Conservation (phyloP, 2,888 invertebrate species). For the Dynastes hyllus region DNA sequence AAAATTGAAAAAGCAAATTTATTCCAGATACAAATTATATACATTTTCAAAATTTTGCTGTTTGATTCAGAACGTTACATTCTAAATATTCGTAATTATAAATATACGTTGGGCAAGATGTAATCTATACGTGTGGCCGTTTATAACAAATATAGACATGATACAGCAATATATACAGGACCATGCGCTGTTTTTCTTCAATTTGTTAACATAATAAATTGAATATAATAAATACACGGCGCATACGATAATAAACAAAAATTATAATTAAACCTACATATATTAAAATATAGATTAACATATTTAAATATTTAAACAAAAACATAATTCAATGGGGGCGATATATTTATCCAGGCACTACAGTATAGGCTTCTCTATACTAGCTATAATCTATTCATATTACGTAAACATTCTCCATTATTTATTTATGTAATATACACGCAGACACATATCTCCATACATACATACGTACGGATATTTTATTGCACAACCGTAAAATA, state of each 20-base stretch:
- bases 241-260: conserved; percentile 50
- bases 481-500: conserved; percentile 18
- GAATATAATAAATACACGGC: conserved; percentile 49
- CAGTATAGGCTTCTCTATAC: not conserved
- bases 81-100: no score
- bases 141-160: not conserved
- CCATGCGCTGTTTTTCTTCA: conserved; percentile 50
- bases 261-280: conserved; percentile 48
- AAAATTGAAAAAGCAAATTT: no score
- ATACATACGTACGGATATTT: conserved; percentile 14
- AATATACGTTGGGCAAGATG: not conserved
- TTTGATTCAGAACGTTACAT: no score
- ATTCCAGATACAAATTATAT: no score
- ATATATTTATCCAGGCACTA: conserved; percentile 35
- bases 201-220: conserved; percentile 54
- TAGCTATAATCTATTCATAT: conserved; percentile 12
- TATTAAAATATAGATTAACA: conserved; percentile 55
- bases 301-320: conserved; percentile 57
- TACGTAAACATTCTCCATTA: conserved; percentile 28
- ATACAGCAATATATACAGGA: not conserved
- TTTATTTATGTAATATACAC: conserved; percentile 37
- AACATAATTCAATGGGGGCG: conserved; percentile 45
- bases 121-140: not conserved
- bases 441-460: not conserved
- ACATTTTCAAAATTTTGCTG: no score